Percentiles rank a stretch among this genome's conserved stretches.
Evolutionary conservation across 2,888 invertebrate genomes (phyloP).

Genomic region (Xanthorhoe spadicearia): DNA sequence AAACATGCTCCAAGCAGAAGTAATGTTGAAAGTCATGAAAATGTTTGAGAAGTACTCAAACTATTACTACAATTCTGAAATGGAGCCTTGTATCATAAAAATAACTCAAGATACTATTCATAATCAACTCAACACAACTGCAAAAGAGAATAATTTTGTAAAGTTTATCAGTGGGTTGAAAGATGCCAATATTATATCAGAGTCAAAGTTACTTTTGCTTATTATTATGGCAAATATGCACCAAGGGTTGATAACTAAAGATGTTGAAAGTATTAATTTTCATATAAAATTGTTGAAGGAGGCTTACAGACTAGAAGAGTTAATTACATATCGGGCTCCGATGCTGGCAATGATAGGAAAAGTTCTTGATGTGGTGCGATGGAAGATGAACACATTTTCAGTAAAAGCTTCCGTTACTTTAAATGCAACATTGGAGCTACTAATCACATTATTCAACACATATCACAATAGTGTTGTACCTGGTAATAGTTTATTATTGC

Average conservation of each 20-base stretch:
- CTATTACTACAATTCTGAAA: constrained; percentile 67
- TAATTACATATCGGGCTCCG: constrained; percentile 69
- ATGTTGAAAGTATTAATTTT: constrained; percentile 55
- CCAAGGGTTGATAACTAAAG: constrained; percentile 58
- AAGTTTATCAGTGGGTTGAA: constrained; percentile 66
- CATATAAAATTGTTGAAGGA: constrained; percentile 61
- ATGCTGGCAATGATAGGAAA: constrained; percentile 74
- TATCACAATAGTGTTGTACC: constrained; percentile 58
- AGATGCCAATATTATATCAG: constrained; percentile 55
- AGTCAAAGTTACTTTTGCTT: constrained; percentile 62
- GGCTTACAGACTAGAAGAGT: constrained; percentile 59
- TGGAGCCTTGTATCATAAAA: constrained; percentile 65
- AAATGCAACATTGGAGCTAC: constrained; percentile 61
- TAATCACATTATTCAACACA: constrained; percentile 59
- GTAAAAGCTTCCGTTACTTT: constrained; percentile 57
- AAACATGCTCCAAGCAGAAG: constrained; percentile 62
- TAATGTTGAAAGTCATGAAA: constrained; percentile 68
- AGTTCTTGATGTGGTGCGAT: constrained; percentile 66
- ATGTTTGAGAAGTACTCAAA: constrained; percentile 62
- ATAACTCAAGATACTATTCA: constrained; percentile 57
- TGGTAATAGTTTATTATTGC: constrained; percentile 51
- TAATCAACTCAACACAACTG: constrained; percentile 53
- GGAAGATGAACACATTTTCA: constrained; percentile 66
- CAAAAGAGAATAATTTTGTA: constrained; percentile 60
- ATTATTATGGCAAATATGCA: constrained; percentile 74